Evolutionary conservation across 2,888 invertebrate species (phyloP).

Genomic region (Watsonalla binaria): DNA sequence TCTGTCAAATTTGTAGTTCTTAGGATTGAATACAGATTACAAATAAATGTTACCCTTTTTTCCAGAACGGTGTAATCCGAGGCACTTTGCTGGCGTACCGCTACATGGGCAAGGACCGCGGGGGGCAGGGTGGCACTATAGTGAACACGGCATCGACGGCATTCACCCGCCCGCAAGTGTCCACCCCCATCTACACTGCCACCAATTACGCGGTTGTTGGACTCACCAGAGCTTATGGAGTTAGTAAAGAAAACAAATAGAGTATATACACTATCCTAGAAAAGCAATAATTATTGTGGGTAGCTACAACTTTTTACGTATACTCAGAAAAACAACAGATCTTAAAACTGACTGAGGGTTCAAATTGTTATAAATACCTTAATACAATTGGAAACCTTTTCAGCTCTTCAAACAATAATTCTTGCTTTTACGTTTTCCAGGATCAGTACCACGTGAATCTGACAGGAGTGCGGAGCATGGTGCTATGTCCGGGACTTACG

Average conservation of each 20-base stretch:
- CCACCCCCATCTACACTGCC: conserved; percentile 87
- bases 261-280: too few species aligned
- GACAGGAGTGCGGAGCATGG: conserved; percentile 85
- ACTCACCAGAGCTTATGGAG: conserved; percentile 85
- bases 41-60: conserved; percentile 6
- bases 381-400: neutral
- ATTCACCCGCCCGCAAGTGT: conserved; percentile 83
- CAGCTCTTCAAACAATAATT: neutral
- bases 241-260: conserved; percentile 39
- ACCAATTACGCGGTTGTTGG: conserved; percentile 88
- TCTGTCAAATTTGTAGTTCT: too few species aligned
- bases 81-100: conserved; percentile 86
- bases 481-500: conserved; percentile 84
- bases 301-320: neutral
- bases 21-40: too few species aligned
- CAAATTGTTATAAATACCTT: neutral
- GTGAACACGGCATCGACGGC: conserved; percentile 87
- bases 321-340: too few species aligned
- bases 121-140: conserved; percentile 86
- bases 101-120: conserved; percentile 86
- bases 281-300: neutral
- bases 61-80: conserved; percentile 86
- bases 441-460: conserved; percentile 85
- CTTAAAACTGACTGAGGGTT: neutral
- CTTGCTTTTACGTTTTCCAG: conserved; percentile 42